A percentile compares a stretch with the other conserved stretches of the same genome.
phyloP scores from a whole-genome alignment of 1,140 invertebrate genomes.

The Centruroides vittatus region DNA sequence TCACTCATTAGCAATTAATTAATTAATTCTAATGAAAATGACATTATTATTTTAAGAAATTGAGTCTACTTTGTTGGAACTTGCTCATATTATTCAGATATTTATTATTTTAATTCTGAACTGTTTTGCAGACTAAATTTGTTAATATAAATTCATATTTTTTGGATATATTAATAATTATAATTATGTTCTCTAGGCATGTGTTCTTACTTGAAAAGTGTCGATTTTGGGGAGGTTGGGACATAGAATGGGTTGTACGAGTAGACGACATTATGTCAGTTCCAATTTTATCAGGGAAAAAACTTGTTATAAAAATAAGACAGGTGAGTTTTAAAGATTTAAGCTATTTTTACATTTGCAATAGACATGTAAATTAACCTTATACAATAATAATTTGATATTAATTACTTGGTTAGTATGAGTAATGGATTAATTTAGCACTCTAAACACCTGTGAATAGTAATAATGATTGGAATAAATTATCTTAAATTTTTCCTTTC shows the following conservation, averaged over 20 bases:
- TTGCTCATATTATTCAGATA: too few relatives aligned
- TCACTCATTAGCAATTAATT: too few relatives aligned
- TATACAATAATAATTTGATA: background rate
- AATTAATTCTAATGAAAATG: too few relatives aligned
- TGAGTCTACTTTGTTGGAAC: too few relatives aligned
- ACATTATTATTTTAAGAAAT: too few relatives aligned
- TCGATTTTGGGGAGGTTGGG: slow-evolving; percentile 53
- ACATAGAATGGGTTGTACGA: slow-evolving; percentile 55
- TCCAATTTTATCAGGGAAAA: slow-evolving; percentile 44
- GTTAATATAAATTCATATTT: too few relatives aligned
- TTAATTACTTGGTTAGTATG: background rate
- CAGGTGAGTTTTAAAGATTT: slow-evolving; percentile 37
- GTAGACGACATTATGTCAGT: slow-evolving; percentile 57
- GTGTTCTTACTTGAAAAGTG: slow-evolving; percentile 56
- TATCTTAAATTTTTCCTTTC: too few relatives aligned
- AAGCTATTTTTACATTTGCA: background rate
- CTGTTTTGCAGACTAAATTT: too few relatives aligned
- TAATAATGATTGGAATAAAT: too few relatives aligned
- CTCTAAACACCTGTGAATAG: too few relatives aligned
- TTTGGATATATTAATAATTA: too few relatives aligned
- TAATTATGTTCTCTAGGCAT: slow-evolving; percentile 37
- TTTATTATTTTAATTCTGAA: too few relatives aligned
- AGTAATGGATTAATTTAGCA: background rate
- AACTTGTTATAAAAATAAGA: slow-evolving; percentile 53
- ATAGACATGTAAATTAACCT: background rate